These are phyloP conservation scores for Lasioglossum calceatum DNA, from an alignment of 2,888 invertebrate species.

Conservation along the genomic window DNA sequence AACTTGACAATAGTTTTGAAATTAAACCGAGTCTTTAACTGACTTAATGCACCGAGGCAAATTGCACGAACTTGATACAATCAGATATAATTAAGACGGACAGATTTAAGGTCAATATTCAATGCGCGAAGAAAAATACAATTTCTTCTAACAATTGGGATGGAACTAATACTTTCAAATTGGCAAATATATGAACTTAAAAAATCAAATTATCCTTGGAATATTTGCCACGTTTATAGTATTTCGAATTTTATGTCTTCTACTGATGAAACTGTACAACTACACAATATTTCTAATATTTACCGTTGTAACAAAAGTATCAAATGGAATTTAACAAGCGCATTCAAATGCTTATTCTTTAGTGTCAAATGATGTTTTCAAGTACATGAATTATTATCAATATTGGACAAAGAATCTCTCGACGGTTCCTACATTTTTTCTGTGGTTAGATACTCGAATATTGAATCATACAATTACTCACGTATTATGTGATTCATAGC, in stretches of 20 bases:
- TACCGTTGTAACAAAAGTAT: background rate
- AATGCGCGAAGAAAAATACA: background rate
- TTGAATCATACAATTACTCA: background rate
- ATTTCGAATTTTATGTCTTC: background rate
- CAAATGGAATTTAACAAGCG: background rate
- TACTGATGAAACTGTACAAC: background rate
- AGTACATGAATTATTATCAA: background rate
- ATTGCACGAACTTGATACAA: background rate
- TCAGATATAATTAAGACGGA: background rate
- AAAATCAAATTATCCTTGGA: background rate
- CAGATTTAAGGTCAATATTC: background rate
- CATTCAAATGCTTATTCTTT: background rate
- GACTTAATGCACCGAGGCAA: background rate
- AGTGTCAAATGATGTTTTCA: background rate
- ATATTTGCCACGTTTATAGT: background rate
- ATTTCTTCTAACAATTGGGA: background rate
- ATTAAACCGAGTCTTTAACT: background rate
- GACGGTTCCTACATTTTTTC: background rate
- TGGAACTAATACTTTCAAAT: background rate
- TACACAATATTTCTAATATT: background rate
- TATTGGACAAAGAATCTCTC: background rate
- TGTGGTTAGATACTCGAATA: background rate
- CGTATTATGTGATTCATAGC: background rate
- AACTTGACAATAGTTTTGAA: background rate
- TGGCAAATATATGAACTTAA: background rate